These are phyloP conservation scores for Anastrepha ludens DNA, from an alignment of 1,140 invertebrate genomes.

Conservation along the genomic window DNA sequence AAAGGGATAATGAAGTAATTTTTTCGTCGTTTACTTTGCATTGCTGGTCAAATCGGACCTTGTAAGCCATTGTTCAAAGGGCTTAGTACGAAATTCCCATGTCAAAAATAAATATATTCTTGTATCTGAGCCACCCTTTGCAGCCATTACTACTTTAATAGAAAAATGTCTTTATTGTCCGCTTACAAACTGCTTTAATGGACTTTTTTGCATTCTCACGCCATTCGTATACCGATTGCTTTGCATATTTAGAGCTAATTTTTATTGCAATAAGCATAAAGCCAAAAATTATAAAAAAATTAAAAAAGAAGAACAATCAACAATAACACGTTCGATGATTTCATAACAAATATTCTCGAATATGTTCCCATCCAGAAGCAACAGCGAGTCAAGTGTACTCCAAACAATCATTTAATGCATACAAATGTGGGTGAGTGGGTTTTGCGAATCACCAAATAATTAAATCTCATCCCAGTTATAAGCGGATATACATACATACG, in stretches of 20 bases:
- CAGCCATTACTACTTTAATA: no score
- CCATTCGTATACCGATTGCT: background rate
- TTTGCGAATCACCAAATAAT: background rate
- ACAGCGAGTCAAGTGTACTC: background rate
- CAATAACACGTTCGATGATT: slow-evolving; percentile 6
- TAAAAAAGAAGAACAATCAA: background rate
- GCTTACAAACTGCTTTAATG: background rate
- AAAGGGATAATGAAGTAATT: no score
- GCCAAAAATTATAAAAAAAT: background rate
- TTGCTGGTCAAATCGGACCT: no score
- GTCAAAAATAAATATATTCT: no score
- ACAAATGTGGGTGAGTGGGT: slow-evolving; percentile 44
- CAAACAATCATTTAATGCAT: slow-evolving; percentile 45
- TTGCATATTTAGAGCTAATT: slow-evolving; percentile 30
- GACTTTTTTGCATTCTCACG: slow-evolving; percentile 29
- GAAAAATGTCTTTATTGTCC: background rate
- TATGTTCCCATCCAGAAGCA: slow-evolving; percentile 6
- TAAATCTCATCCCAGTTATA: slow-evolving; percentile 21
- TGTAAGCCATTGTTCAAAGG: no score
- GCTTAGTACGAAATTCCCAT: no score
- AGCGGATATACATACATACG: background rate
- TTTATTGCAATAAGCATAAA: slow-evolving; percentile 16
- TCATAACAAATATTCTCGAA: slow-evolving; percentile 46
- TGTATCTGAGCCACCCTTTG: no score
- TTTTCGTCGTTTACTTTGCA: no score